phyloP scores from a whole-genome alignment of 1,140 invertebrate species.

The Trichonephila clavipes region DNA sequence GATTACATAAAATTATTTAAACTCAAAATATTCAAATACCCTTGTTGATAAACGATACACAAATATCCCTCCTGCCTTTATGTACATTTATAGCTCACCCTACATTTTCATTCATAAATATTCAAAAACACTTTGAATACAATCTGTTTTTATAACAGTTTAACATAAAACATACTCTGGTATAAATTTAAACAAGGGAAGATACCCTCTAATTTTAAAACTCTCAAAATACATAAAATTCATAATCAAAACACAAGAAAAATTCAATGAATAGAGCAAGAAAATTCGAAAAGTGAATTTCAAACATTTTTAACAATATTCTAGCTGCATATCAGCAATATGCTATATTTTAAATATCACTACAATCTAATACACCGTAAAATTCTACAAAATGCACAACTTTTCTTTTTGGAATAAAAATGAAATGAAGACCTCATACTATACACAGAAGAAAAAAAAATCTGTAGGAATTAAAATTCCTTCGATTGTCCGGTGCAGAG shows the following conservation, averaged over 20 bases:
- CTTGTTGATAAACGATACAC: too few species aligned
- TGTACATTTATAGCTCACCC: too few species aligned
- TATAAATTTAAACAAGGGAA: too few species aligned
- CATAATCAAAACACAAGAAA: not conserved
- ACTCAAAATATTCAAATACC: too few species aligned
- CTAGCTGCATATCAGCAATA: not conserved
- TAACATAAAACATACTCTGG: too few species aligned
- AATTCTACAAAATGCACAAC: not conserved
- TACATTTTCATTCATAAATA: too few species aligned
- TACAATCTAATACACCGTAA: not conserved
- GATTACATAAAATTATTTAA: not conserved
- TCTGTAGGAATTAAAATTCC: not conserved
- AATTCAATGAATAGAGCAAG: not conserved
- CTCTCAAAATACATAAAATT: too few species aligned
- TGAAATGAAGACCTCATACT: not conserved
- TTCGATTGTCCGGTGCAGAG: conserved; percentile 27
- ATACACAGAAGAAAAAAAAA: not conserved
- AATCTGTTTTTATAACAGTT: too few species aligned
- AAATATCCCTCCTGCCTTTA: too few species aligned
- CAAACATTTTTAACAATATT: not conserved
- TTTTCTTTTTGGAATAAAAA: not conserved
- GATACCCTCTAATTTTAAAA: too few species aligned
- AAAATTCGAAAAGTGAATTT: not conserved
- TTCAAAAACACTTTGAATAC: too few species aligned
- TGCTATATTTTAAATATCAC: not conserved